Base-by-base conservation (phyloP, 2,888 invertebrate genomes). In the Shargacucullia verbasci region DNA sequence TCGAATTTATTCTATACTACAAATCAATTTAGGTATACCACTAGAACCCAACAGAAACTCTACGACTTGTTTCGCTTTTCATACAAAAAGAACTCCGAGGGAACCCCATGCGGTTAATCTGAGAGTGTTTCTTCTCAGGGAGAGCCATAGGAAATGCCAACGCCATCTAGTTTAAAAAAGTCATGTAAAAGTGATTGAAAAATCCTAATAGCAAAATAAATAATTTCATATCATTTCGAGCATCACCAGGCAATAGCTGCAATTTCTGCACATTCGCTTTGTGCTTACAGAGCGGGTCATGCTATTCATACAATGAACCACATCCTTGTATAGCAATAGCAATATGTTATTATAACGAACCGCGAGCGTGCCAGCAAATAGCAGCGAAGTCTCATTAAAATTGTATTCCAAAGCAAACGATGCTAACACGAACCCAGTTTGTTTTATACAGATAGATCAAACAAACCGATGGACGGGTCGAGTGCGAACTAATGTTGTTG, bases 381-480 rank as follows among this genome's bases (percentile, higher is more conserved):
- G 14, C 27, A 20, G 31, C 33, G 29, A 43, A 40, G 20, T 46
- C 66, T 70, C 70, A 70, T 67, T 67, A 70, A 68, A 64, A 50
- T 65, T 59, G 50, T 64, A 40, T 54, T 64, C 43, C 50, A 50
- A 59, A 64, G 49, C 53, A 49, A 69, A 55, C 49, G 35, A 33
- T 20, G 14, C 12, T 38, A 60, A 49, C 53, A 59, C 37, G 5
- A 11, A 10, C 27, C n/a, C 14, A 38, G 45, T 35, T 54, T 41
- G 41, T 31, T 45, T 48, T 38, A 45, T 38, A 49, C 49, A 15
- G n/a, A 29, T 48, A 31, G 27, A 20, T 44, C 53, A 50, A 70
- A 65, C 54, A 38, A 27, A 45, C 33, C 25, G 12, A 41, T 44
- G 6, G n/a, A 33, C 10, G 35, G 27, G 20, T 54, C 25, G 15